Conservation (phyloP, 2,888 invertebrate species). For the Drosophila macrospina region DNA sequence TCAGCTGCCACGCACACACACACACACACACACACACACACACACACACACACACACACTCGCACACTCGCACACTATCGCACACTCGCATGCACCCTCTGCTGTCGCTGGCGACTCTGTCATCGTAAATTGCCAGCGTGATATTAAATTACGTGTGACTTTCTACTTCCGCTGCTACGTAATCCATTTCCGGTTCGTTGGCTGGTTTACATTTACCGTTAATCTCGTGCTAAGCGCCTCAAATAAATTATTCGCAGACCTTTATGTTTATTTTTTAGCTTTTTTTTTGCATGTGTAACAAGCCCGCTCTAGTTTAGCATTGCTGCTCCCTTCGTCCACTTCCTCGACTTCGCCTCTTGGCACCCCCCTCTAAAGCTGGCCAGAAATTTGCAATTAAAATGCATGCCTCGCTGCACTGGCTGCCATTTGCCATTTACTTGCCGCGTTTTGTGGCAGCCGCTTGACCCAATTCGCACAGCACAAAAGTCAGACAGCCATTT, state of each 20-base stretch:
- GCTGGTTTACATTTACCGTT: conserved; percentile 78
- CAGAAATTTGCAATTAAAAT: conserved; percentile 79
- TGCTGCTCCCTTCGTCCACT: too few species aligned
- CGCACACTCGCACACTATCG: too few species aligned
- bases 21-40: conserved; percentile 9
- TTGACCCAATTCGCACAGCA: conserved; percentile 67
- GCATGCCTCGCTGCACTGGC: conserved; percentile 62
- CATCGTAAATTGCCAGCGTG: conserved; percentile 77
- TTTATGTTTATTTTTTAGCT: conserved; percentile 3
- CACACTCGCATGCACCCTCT: not conserved
- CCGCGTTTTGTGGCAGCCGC: conserved; percentile 59
- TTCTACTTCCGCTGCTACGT: conserved; percentile 77
- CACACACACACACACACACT: conserved; percentile 5
- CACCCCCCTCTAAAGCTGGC: not conserved
- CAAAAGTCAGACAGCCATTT: conserved; percentile 57
- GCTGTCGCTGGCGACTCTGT: conserved; percentile 19
- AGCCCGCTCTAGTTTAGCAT: too few species aligned
- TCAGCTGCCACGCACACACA: not conserved
- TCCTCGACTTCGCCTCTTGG: not conserved
- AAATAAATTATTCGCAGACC: conserved; percentile 78
- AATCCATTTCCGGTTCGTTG: conserved; percentile 83
- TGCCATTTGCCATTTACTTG: conserved; percentile 38
- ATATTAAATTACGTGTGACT: conserved; percentile 82
- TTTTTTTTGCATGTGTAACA: too few species aligned
- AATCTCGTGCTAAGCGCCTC: conserved; percentile 78